Conservation (phyloP, 2,113 vertebrate genomes). For the Eubucco bourcierii region DNA sequence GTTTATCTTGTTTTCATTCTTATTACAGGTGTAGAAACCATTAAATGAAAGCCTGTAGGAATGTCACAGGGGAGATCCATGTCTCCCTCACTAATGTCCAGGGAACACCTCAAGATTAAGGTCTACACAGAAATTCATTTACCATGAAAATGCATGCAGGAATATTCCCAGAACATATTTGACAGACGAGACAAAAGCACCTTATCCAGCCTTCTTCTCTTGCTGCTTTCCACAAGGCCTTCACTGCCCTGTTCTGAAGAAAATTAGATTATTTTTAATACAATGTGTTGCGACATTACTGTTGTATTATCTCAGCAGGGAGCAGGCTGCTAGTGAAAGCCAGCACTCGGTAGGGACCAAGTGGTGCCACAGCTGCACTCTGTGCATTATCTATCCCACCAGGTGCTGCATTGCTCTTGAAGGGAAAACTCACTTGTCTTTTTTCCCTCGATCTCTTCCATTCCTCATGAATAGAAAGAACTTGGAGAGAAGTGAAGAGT, state of each 20-base stretch:
- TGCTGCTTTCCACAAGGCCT: neutral
- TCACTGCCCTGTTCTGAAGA: neutral
- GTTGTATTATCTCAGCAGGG: neutral
- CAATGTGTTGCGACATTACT: neutral
- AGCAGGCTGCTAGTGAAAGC: neutral
- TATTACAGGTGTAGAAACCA: neutral
- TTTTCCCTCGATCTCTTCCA: neutral
- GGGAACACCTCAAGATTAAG: neutral
- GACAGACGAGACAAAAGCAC: neutral
- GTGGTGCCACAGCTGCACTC: neutral
- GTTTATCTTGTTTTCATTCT: neutral
- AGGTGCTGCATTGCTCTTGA: accelerated
- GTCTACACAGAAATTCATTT: accelerated
- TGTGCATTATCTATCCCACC: neutral
- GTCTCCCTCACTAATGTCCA: neutral
- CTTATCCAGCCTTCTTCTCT: neutral
- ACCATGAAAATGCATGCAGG: accelerated
- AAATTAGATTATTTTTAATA: neutral
- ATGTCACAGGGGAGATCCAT: neutral
- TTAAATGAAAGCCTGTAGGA: neutral
- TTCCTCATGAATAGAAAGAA: neutral
- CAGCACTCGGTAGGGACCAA: neutral
- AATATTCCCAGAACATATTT: neutral
- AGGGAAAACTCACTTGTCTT: neutral
- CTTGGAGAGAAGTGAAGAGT: neutral